These are phyloP conservation scores for Lottia gigantea DNA, from an alignment of 2,888 invertebrate genomes.

Conservation along the genomic window DNA sequence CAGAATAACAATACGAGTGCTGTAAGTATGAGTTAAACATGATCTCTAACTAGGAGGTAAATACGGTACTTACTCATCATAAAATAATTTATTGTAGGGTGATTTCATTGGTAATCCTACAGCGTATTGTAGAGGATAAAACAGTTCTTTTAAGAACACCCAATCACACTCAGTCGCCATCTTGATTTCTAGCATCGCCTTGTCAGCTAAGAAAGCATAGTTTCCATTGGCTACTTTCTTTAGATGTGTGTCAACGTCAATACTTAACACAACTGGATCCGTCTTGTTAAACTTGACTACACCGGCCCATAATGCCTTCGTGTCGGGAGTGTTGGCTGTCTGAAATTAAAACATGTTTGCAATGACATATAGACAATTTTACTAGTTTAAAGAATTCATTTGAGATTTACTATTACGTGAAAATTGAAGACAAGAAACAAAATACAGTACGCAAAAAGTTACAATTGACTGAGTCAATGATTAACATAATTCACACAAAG, in stretches of 20 bases:
- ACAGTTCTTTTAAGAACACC: conserved; percentile 46
- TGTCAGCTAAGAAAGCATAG: conserved; percentile 47
- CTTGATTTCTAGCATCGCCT: conserved; percentile 42
- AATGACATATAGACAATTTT: too few species aligned
- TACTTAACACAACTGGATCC: conserved; percentile 42
- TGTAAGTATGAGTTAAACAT: too few species aligned
- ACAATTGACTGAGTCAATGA: too few species aligned
- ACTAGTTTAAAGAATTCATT: too few species aligned
- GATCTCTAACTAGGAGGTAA: too few species aligned
- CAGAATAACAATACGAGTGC: too few species aligned
- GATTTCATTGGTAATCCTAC: conserved; percentile 55
- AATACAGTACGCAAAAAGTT: too few species aligned
- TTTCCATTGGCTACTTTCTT: conserved; percentile 34
- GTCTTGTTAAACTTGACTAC: conserved; percentile 36
- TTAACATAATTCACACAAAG: too few species aligned
- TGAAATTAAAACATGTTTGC: conserved; percentile 24
- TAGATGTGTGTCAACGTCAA: conserved; percentile 35
- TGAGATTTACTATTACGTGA: too few species aligned
- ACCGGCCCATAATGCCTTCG: conserved; percentile 38
- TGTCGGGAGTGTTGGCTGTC: conserved; percentile 36
- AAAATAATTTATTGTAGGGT: conserved; percentile 45
- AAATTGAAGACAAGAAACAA: too few species aligned
- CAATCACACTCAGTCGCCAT: conserved; percentile 50
- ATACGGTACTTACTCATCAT: conserved; percentile 55
- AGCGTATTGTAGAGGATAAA: conserved; percentile 51